Percentiles rank a stretch among this genome's conserved stretches.
Evolutionary conservation across 2,113 vertebrate species (phyloP).

Genomic region (Miniopterus natalensis): DNA sequence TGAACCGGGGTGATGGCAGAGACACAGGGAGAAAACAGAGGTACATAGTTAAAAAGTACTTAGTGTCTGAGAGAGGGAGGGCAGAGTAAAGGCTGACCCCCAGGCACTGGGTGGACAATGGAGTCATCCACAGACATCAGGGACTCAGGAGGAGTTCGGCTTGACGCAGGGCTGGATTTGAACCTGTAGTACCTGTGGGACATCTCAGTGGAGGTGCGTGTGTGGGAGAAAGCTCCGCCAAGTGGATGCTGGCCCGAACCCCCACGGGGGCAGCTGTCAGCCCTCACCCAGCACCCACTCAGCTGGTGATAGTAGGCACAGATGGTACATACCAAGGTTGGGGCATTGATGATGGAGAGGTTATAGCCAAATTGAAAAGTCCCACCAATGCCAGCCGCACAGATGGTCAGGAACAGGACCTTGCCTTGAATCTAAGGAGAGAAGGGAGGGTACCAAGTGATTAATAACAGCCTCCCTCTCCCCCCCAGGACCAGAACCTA

Average conservation of each 20-base stretch:
- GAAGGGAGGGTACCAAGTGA: background rate
- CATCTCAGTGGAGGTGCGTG: background rate
- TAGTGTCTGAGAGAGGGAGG: background rate
- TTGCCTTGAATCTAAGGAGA: constrained; percentile 85
- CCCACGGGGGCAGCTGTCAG: background rate
- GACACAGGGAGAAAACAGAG: background rate
- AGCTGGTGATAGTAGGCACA: background rate
- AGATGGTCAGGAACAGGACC: constrained; percentile 91
- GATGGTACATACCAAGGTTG: constrained; percentile 89
- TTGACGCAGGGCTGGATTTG: background rate
- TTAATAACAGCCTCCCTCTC: background rate
- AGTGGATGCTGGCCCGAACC: background rate
- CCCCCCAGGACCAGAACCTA: background rate
- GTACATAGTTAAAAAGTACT: background rate
- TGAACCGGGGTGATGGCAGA: background rate
- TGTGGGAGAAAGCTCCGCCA: background rate
- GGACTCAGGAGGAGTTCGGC: background rate
- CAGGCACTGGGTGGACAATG: background rate
- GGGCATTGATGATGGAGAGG: constrained; percentile 95
- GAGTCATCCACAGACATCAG: background rate
- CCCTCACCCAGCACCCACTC: background rate
- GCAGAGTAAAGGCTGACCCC: background rate
- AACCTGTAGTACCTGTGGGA: background rate
- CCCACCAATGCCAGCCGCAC: constrained; percentile 93
- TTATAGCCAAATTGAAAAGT: constrained; percentile 97